Evolutionary conservation across 2,113 vertebrate species (phyloP), one percentile per base, ranked within the genome.

Genomic region (Sinocyclocheilus anshuiensis): DNA sequence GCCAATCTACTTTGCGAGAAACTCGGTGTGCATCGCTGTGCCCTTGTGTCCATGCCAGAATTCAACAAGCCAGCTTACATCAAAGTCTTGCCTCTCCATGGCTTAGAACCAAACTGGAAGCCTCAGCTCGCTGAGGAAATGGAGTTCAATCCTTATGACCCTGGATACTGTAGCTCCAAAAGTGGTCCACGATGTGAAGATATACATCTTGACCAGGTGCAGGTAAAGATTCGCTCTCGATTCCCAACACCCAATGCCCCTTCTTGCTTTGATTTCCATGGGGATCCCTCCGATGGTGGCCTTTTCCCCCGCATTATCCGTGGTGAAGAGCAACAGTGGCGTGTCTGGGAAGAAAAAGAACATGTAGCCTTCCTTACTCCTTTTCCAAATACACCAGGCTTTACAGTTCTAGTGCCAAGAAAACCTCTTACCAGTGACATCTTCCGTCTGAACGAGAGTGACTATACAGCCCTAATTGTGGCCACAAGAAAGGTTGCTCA

Each of bases 311-410:
- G 91, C 15, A 94, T 96, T 85, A 92, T 96, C 13, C 91, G 91
- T 33, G 95, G 95, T 16, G 89, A 94, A 79, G 92, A 95, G 90
- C 80, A 93, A 86, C 95, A 96, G 72, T 96, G 95, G 95, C 90
- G 95, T 75, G 91, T 96, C 11, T 96, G 95, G 95, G 95, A 96
- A 86, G 94, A 96, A 87, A 90, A 67, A 61, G 84, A 92, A 48
- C 93, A 95, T 87, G 93, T 95, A 69, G 94, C 94, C 1, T 94
- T 96, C 78, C 91, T 96, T 5, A 95, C 94, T 61, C 95, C 95
- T 6, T 95, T 93, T 87, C 94, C 94, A 82, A 95, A 95, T 76
- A 91, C 90, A 79, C 94, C 95, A 59, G 95, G 95, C 20, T 9
- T 93, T 33, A 95, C 94, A 10, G 92, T 95, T 63, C 87, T 96